Base-by-base conservation (phyloP, 2,888 invertebrate genomes). In the Zele albiditarsus region DNA sequence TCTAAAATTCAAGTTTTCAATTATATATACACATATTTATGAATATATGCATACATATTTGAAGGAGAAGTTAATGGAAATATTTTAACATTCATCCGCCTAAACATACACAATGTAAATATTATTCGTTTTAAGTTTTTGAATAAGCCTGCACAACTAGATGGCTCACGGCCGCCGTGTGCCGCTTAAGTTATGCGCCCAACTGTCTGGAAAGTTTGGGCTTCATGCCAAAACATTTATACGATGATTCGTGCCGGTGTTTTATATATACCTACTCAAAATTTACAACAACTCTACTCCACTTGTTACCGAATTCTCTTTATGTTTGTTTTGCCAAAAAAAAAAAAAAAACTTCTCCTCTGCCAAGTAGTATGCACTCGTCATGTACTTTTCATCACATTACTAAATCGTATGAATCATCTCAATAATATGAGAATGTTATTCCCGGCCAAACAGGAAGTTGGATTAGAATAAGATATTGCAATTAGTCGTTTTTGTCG, bases 161-260 rank as follows among this genome's bases (percentile, higher is more conserved):
- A 53, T 69, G 31, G 62, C 68, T 53, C 68, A 62, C 53, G 63
- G 58, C 46, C 27, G 49, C 31, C 20, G 53, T 20, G 53, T 53
- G 53, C 20, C n/a, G 62, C 42, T 71, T 71, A 73, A 74, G 75
- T 84, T 83, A 82, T 87, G 85, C 85, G 87, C 85, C 87, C 85
- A 87, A 87, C 87, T 84, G 87, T 88, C 87, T 88, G 85, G 84
- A 86, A 87, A 87, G 83, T 85, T 87, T 86, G 87, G 88, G 87
- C 84, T 70, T 68, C 23, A 58, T 16, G 84, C 88, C 88, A 88
- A 84, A 80, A 80, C 71, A 77, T 80, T 76, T 74, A 75, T 75
- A 76, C 71, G 71, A 69, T 57, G 31, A 69, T 69, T 53, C 57
- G 68, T 69, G 33, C 68, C 8, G 53, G 68, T 69, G 31, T 69